Conservation (phyloP, 2,113 vertebrate species). For the Campylomormyrus numenius region DNA sequence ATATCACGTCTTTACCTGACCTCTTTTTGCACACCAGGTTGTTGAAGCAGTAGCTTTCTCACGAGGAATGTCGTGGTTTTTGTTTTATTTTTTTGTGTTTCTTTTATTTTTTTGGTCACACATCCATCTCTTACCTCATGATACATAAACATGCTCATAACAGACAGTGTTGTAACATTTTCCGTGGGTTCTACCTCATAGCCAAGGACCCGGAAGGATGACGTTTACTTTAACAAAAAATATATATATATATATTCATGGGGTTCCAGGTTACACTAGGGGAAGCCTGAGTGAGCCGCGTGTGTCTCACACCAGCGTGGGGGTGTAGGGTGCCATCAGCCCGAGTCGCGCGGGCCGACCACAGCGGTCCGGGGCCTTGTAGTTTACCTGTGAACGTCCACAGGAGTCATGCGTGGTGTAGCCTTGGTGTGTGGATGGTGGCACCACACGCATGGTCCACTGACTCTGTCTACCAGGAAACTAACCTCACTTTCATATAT, state of each 20-base stretch:
- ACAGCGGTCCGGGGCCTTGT: slow-evolving; percentile 5
- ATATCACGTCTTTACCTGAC: slow-evolving; percentile 71
- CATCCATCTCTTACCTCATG: slow-evolving; percentile 70
- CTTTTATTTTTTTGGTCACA: slow-evolving; percentile 63
- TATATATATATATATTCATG: slow-evolving; percentile 31
- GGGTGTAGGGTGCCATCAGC: slow-evolving; percentile 58
- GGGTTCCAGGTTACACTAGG: slow-evolving; percentile 35
- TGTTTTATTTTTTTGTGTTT: slow-evolving; percentile 56
- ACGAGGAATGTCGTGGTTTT: slow-evolving; percentile 52
- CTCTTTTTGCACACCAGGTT: slow-evolving; percentile 69
- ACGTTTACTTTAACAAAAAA: slow-evolving; percentile 43
- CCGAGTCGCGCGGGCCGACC: slow-evolving; percentile 41
- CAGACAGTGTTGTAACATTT: slow-evolving; percentile 64
- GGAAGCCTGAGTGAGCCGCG: slow-evolving; percentile 52
- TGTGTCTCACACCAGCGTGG: slow-evolving; percentile 53
- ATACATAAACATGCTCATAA: slow-evolving; percentile 63
- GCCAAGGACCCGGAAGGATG: slow-evolving; percentile 63
- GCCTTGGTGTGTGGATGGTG: not conserved
- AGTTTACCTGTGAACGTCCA: not conserved
- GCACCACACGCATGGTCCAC: not conserved
- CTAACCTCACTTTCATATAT: not conserved
- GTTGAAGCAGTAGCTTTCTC: slow-evolving; percentile 55
- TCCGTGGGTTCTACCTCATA: slow-evolving; percentile 70
- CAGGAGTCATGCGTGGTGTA: not conserved
- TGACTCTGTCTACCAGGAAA: not conserved